Base-by-base conservation (phyloP, 2,113 vertebrate species). In the Rhinolophus sinicus region DNA sequence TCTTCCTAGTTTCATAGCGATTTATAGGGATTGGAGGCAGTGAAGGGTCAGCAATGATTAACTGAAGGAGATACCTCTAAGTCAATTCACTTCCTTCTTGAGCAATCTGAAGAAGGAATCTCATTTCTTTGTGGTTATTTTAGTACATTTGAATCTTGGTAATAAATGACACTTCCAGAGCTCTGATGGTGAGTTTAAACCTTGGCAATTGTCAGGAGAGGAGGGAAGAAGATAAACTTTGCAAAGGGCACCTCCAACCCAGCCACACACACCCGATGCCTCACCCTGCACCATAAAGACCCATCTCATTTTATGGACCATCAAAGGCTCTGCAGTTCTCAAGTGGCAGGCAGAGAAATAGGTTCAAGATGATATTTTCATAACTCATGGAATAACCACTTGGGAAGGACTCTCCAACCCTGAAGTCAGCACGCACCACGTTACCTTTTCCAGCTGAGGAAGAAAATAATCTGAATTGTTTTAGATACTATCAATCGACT, bases 71-170 rank as follows among this genome's bases (percentile, higher is more conserved):
- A 72, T n/a, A 86, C 30, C 67, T 69, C 38, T 82, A 93, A 96
- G 69, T 87, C 96, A 84, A 69, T 94, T 92, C 91, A 77, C 84
- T 94, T 94, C 80, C 73, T 86, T 78, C 76, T 94, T 38, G 54
- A 88, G 88, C 54, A 82, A 21, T 85, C 95, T 94, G 88, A 94
- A 92, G 50, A 81, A 69, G 26, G 40, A 58, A 84, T 81, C 90
- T 97, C 91, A 94, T 96, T 95, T 95, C 95, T 94, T 73, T 62
- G 50, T 92, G 84, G n/a, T 89, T 90, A 94, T 97, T 94, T 92
- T 76, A 54, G 78, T 94, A 90, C 60, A 75, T 86, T 60, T 92
- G 90, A 93, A 83, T 77, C 62, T 83, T 11, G 2, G 88, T 77
- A 94, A 92, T 86, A 93, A 95, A 94, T 83, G 95, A 78, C 47